Percentiles rank a stretch among this genome's conserved stretches.
phyloP scores from a whole-genome alignment of 1,140 invertebrate species.

The Nasonia vitripennis region DNA sequence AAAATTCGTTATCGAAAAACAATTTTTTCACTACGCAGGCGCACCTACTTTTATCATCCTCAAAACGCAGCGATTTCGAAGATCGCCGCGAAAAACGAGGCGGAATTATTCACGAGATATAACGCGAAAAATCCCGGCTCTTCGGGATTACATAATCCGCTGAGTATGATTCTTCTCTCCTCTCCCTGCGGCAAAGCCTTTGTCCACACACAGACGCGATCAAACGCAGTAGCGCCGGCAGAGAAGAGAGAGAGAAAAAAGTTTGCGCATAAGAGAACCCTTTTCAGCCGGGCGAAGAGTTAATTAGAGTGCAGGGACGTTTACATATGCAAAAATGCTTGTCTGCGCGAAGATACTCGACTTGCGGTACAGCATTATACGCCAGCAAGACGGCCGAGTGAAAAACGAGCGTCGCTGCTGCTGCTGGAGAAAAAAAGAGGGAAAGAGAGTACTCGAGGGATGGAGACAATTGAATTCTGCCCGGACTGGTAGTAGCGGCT shows the following conservation, averaged over 20 bases:
- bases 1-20: too few relatives aligned
- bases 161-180: not conserved
- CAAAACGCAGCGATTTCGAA: not conserved
- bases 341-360: constrained; percentile 56
- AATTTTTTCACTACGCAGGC: not conserved
- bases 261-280: not conserved
- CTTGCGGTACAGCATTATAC: constrained; percentile 17
- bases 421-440: constrained; percentile 10
- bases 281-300: constrained; percentile 54
- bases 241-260: constrained; percentile 17
- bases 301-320: constrained; percentile 63
- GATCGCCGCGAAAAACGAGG: not conserved
- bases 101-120: not conserved
- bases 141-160: not conserved
- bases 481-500: not conserved
- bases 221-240: not conserved
- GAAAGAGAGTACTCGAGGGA: constrained; percentile 23
- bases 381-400: not conserved
- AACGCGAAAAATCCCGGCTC: constrained; percentile 24
- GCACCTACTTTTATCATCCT: not conserved
- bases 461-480: constrained; percentile 38
- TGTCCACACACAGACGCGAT: not conserved
- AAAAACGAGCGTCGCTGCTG: not conserved
- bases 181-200: not conserved
- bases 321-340: constrained; percentile 65